These are phyloP conservation scores for Acleris literana DNA, from an alignment of 2,888 invertebrate genomes.

Conservation along the genomic window DNA sequence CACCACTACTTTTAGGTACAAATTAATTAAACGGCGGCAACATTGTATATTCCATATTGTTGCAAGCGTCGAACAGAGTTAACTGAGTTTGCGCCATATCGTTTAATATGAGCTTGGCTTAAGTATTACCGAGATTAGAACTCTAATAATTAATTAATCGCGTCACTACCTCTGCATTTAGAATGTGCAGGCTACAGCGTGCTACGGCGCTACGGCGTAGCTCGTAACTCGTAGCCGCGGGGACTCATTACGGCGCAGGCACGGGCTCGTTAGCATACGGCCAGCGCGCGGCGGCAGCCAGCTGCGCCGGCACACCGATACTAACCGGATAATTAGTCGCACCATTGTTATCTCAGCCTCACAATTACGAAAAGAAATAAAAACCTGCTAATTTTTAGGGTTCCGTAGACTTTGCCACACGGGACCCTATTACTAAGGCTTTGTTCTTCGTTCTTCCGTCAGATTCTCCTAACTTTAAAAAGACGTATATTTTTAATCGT, in stretches of 20 bases:
- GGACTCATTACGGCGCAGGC: slow-evolving; percentile 53
- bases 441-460: too few species aligned
- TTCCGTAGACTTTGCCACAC: too few species aligned
- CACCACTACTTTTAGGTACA: too few species aligned
- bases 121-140: not conserved
- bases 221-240: slow-evolving; percentile 39
- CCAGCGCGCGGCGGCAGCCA: slow-evolving; percentile 42
- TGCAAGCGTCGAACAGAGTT: too few species aligned
- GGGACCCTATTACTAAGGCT: too few species aligned
- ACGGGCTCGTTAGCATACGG: slow-evolving; percentile 47
- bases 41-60: too few species aligned
- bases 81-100: too few species aligned
- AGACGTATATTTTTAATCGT: too few species aligned
- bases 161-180: not conserved
- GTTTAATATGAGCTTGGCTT: too few species aligned
- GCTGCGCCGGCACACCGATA: slow-evolving; percentile 43
- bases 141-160: not conserved
- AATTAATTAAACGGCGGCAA: too few species aligned
- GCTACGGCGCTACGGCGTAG: slow-evolving; percentile 25
- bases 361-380: not conserved
- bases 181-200: not conserved
- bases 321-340: slow-evolving; percentile 58
- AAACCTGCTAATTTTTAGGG: not conserved
- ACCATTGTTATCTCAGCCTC: slow-evolving; percentile 27
- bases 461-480: too few species aligned